Evolutionary conservation across 2,113 vertebrate species (phyloP), one percentile per base, ranked within the genome.

Genomic region (Nicator chloris): DNA sequence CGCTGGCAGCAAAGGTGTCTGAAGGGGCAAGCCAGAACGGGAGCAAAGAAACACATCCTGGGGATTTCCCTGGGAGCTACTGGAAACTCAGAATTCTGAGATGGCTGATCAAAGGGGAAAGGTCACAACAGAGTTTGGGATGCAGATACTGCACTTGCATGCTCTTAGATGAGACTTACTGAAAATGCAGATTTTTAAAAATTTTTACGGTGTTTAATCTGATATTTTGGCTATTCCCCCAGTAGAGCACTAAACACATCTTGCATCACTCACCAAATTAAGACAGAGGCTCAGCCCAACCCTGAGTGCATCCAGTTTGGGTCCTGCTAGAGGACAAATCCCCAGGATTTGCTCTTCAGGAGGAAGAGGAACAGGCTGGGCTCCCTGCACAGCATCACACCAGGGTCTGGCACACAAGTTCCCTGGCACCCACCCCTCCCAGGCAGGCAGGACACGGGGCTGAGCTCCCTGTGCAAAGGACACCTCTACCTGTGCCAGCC

Each of bases 251-350:
- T 35, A 9, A 82, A 42, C 17, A n/a, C 21, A 37, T 23, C 39
- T 39, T 7, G 42, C 42, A 40, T 24, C 0, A 0, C 21, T 33
- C 44, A 21, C 13, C 39, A 77, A 33, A 30, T 11, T 28, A 79
- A 13, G 51, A 28, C 50, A 69, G 28, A 64, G 27, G 31, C 68
- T 53, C 71, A 49, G 26, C 33, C 42, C 27, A 66, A 20, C 61
- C 33, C 30, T 14, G 35, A 30, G 5, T 16, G 26, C 16, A 20
- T 6, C 71, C 35, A 27, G 28, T 31, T 2, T 10, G n/a, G 33
- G 26, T 16, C n/a, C 24, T 2, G 4, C 27, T 21, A 3, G 19
- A 78, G 33, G 33, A n/a, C 49, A 6, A 11, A 30, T 13, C 5
- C 13, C 63, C 64, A 49, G 28, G 28, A 5, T 26, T 9, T 45